Conservation (phyloP, 2,797 vertebrate species). For the Siniperca undulata region DNA sequence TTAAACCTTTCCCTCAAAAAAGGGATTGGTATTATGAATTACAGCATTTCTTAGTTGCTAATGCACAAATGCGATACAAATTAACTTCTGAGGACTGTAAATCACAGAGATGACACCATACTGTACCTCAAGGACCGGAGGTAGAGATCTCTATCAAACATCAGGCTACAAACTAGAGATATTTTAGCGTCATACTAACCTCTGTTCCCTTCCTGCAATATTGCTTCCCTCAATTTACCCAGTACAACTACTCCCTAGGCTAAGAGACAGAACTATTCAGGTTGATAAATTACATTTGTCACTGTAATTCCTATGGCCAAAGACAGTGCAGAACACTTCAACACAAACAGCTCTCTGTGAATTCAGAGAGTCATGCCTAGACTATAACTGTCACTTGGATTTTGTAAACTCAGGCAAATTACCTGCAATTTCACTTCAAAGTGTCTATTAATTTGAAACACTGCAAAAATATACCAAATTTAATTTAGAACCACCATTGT, state of each 20-base stretch:
- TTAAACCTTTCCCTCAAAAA: not conserved
- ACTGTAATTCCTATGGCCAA: slow-evolving; percentile 44
- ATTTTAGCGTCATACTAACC: slow-evolving; percentile 17
- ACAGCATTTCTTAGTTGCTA: not conserved
- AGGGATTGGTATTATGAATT: not conserved
- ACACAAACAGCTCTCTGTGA: not conserved
- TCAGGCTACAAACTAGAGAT: not conserved
- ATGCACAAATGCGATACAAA: not conserved
- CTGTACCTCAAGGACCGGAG: not conserved
- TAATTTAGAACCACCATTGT: not conserved
- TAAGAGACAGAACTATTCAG: slow-evolving; percentile 22
- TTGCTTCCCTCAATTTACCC: slow-evolving; percentile 1
- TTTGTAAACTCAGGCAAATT: slow-evolving; percentile 12
- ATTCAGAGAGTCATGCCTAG: slow-evolving; percentile 2
- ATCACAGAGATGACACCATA: slow-evolving; percentile 5
- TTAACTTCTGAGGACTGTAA: not conserved
- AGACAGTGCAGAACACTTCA: slow-evolving; percentile 41
- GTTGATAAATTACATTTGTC: slow-evolving; percentile 39
- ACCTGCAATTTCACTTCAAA: not conserved
- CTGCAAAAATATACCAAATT: not conserved
- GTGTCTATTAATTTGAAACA: not conserved
- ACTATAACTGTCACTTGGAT: not conserved
- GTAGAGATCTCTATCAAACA: not conserved
- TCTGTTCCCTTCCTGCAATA: slow-evolving; percentile 22
- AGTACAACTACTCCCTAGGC: slow-evolving; percentile 10